A percentile compares a stretch with the other conserved stretches of the same genome.
phyloP scores from a whole-genome alignment of 1,140 invertebrate genomes.

The Drosophila parvula region DNA sequence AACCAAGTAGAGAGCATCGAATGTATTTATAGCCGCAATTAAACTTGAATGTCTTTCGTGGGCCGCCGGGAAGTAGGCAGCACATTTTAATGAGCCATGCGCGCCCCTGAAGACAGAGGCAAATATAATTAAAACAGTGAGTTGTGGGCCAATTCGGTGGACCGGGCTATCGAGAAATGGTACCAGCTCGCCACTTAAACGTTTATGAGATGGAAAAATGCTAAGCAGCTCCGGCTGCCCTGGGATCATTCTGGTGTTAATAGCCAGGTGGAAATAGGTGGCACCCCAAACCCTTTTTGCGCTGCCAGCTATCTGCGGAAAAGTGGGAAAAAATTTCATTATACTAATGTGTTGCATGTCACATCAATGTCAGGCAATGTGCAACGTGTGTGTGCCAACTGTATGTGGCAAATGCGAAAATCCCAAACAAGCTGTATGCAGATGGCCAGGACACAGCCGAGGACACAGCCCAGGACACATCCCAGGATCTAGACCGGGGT shows the following conservation, averaged over 20 bases:
- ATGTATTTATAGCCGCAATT: slow-evolving; percentile 71
- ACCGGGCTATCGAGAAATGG: slow-evolving; percentile 5
- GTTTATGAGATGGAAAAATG: slow-evolving; percentile 38
- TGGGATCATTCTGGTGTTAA: slow-evolving; percentile 19
- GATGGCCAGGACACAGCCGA: slow-evolving; percentile 49
- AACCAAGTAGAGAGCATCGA: neutral
- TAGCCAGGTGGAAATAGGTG: slow-evolving; percentile 16
- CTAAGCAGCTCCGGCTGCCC: neutral
- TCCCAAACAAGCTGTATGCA: slow-evolving; percentile 71
- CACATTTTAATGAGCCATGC: slow-evolving; percentile 66
- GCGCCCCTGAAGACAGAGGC: slow-evolving; percentile 30
- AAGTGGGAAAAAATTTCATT: slow-evolving; percentile 64
- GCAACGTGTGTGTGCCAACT: slow-evolving; percentile 42
- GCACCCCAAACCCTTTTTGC: slow-evolving; percentile 4
- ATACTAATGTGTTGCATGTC: slow-evolving; percentile 77
- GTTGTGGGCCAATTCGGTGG: slow-evolving; percentile 20
- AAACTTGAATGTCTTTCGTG: slow-evolving; percentile 64
- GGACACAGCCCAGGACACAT: neutral
- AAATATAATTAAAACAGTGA: slow-evolving; percentile 73
- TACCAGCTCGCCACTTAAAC: slow-evolving; percentile 11
- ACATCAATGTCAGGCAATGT: slow-evolving; percentile 70
- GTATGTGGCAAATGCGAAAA: slow-evolving; percentile 70
- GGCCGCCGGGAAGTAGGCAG: slow-evolving; percentile 58
- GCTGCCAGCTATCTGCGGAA: neutral
- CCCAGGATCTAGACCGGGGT: slow-evolving; percentile 36